Evolutionary conservation across 2,113 vertebrate species (phyloP).

Genomic region (Antechinus flavipes): DNA sequence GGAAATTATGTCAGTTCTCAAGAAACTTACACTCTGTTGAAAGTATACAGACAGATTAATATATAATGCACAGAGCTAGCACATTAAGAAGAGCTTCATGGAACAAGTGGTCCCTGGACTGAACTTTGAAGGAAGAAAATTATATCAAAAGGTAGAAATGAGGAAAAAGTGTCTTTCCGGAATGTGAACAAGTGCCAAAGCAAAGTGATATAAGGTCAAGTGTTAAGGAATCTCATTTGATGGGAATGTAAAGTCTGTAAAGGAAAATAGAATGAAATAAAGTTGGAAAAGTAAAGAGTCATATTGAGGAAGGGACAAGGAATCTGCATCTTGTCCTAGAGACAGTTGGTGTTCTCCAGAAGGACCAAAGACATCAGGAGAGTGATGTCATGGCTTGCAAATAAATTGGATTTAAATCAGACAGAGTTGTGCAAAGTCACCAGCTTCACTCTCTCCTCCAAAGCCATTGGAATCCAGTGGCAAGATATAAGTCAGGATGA

Average conservation of each 20-base stretch:
- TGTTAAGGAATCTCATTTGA: background rate
- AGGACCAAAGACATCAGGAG: background rate
- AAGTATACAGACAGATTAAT: background rate
- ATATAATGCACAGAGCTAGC: background rate
- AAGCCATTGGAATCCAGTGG: background rate
- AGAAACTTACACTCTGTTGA: background rate
- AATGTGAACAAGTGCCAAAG: background rate
- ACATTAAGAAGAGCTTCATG: background rate
- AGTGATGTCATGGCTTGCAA: background rate
- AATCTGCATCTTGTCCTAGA: background rate
- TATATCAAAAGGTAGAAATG: background rate
- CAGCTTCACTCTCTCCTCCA: background rate
- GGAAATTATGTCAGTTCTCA: background rate
- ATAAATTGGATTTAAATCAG: background rate
- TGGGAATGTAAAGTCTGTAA: background rate
- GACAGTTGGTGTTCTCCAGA: background rate
- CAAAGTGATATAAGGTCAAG: background rate
- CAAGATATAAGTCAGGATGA: background rate
- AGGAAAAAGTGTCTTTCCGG: background rate
- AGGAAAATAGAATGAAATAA: background rate
- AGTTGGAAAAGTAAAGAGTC: background rate
- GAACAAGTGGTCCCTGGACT: background rate
- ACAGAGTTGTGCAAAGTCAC: background rate
- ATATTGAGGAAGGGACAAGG: constrained; percentile 3
- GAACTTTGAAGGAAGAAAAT: background rate